Percentiles rank a stretch among this genome's conserved stretches.
These are phyloP conservation scores for Temnothorax ravouxi DNA, from an alignment of 2,888 invertebrate genomes.

Conservation along the genomic window DNA sequence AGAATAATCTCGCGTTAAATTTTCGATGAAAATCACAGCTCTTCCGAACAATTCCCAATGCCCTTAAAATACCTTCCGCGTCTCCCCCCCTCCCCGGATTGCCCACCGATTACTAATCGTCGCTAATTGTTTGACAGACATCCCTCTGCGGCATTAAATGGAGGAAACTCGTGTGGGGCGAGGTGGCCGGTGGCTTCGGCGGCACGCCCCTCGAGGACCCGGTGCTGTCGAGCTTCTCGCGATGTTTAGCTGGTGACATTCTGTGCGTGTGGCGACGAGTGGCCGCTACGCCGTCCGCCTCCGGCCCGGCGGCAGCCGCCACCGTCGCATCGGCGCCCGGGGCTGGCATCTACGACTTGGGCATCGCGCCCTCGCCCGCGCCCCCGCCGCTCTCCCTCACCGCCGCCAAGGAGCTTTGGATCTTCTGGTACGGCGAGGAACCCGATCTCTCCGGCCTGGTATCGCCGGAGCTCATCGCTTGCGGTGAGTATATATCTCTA, in stretches of 20 bases:
- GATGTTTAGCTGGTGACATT: slow-evolving; percentile 97
- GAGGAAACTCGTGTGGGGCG: slow-evolving; percentile 97
- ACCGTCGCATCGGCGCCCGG: slow-evolving; percentile 85
- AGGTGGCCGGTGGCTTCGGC: slow-evolving; percentile 87
- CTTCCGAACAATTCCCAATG: background rate
- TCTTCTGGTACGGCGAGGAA: slow-evolving; percentile 99
- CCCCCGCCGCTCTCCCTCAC: slow-evolving; percentile 93
- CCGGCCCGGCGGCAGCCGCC: slow-evolving; percentile 85
- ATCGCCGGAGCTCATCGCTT: slow-evolving; percentile 93
- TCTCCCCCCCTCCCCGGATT: background rate
- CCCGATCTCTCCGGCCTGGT: slow-evolving; percentile 95
- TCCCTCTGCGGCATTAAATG: slow-evolving; percentile 99
- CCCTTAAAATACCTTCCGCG: background rate
- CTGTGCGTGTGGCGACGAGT: slow-evolving; percentile 99
- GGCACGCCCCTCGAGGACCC: slow-evolving; percentile 94
- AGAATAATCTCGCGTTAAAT: background rate
- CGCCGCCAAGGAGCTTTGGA: slow-evolving; percentile 99
- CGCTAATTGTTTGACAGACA: slow-evolving; percentile 90
- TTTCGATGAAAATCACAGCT: slow-evolving; percentile 7
- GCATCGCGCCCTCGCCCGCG: slow-evolving; percentile 88
- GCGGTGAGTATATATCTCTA: slow-evolving; percentile 90
- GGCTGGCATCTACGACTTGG: slow-evolving; percentile 86
- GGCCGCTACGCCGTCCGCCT: slow-evolving; percentile 87
- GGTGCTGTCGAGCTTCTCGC: slow-evolving; percentile 95
- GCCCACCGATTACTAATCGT: background rate